A percentile compares a stretch with the other conserved stretches of the same genome.
Evolutionary conservation across 2,113 vertebrate genomes (phyloP).

Genomic region (Thamnophis sirtalis): DNA sequence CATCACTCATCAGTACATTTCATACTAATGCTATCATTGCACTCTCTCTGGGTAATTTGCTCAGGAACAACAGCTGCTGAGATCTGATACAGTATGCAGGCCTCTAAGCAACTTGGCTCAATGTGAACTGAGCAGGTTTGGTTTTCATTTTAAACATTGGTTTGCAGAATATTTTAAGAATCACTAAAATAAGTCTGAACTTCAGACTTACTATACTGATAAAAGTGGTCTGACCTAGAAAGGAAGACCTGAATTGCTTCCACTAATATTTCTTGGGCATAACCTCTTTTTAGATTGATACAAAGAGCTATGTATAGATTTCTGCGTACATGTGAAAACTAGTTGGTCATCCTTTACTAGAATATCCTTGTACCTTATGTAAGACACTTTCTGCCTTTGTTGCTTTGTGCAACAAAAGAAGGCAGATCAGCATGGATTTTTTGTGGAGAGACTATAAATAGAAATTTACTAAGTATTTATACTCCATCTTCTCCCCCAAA

Average conservation of each 20-base stretch:
- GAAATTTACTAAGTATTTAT: neutral
- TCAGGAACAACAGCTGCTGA: constrained; percentile 51
- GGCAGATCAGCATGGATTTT: neutral
- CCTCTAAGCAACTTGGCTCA: constrained; percentile 46
- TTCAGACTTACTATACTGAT: neutral
- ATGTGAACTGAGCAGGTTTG: constrained; percentile 45
- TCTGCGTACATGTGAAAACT: neutral
- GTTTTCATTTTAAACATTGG: constrained; percentile 58
- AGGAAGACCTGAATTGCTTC: neutral
- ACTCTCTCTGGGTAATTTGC: constrained; percentile 33
- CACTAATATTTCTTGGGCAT: neutral
- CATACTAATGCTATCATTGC: constrained; percentile 27
- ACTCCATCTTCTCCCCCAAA: neutral
- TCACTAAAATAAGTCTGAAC: constrained; percentile 56
- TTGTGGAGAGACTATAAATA: neutral
- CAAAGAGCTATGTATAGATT: neutral
- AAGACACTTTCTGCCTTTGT: too few species aligned
- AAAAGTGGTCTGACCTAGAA: neutral
- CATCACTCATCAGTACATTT: constrained; percentile 44
- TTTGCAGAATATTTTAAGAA: constrained; percentile 32
- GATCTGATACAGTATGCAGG: constrained; percentile 35
- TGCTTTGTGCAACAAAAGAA: neutral
- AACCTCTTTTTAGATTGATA: neutral
- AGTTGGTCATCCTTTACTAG: neutral
- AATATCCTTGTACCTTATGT: neutral